phyloP scores from a whole-genome alignment of 1,140 invertebrate genomes.

The Drosophila sturtevanti region DNA sequence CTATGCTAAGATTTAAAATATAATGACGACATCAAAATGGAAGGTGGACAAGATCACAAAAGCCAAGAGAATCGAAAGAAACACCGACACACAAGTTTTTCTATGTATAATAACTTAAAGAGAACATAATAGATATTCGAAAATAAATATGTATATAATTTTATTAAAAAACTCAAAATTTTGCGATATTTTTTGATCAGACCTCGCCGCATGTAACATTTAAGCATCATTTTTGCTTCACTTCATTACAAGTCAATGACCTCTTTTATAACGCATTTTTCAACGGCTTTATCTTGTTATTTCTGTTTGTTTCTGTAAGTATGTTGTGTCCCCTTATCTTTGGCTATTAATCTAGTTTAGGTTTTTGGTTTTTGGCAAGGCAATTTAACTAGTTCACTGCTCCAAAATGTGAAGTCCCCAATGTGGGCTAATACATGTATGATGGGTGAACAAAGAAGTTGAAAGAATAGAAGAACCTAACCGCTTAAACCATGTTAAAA shows the following conservation, averaged over 20 bases:
- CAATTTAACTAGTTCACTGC: slow-evolving; percentile 42
- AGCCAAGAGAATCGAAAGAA: too few relatives aligned
- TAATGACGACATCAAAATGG: too few relatives aligned
- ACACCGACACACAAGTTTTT: too few relatives aligned
- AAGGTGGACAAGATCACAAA: too few relatives aligned
- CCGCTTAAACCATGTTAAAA: slow-evolving; percentile 43
- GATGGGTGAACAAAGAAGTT: slow-evolving; percentile 52
- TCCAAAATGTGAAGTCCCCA: slow-evolving; percentile 49
- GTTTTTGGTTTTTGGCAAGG: slow-evolving; percentile 40
- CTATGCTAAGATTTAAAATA: too few relatives aligned
- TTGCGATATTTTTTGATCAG: too few relatives aligned
- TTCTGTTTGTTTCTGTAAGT: slow-evolving; percentile 10
- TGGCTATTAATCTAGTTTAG: slow-evolving; percentile 76
- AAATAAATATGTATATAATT: too few relatives aligned
- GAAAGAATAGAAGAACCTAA: slow-evolving; percentile 45
- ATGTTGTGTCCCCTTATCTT: slow-evolving; percentile 53
- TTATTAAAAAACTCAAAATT: too few relatives aligned
- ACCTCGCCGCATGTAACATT: too few relatives aligned
- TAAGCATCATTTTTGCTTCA: neutral
- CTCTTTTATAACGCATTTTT: neutral
- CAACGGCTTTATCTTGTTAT: slow-evolving; percentile 13
- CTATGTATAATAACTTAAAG: too few relatives aligned
- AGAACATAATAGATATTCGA: too few relatives aligned
- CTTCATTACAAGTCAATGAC: neutral
- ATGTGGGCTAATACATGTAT: slow-evolving; percentile 66